A percentile compares a stretch with the other conserved stretches of the same genome.
Evolutionary conservation across 2,113 vertebrate species (phyloP).

Genomic region (Corythornis madagascariensis): DNA sequence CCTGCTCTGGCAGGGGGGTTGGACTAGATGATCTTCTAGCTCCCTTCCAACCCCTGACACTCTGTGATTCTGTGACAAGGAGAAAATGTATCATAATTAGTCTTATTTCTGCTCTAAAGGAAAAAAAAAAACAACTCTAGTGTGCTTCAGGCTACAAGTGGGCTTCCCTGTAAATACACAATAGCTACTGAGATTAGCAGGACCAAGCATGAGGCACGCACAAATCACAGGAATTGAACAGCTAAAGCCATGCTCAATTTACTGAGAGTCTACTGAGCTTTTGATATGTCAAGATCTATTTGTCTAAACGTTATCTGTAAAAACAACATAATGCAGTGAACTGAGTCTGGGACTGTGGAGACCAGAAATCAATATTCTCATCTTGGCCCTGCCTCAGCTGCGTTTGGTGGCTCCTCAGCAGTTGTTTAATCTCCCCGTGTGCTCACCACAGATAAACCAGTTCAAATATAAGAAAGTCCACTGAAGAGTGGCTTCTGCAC

Average conservation of each 20-base stretch:
- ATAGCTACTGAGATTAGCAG: neutral
- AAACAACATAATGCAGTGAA: conserved; percentile 55
- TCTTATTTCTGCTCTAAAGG: neutral
- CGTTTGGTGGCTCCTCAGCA: neutral
- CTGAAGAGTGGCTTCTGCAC: neutral
- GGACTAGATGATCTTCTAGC: too few species aligned
- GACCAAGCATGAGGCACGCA: neutral
- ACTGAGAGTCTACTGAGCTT: conserved; percentile 32
- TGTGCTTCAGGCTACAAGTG: neutral
- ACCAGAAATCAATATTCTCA: conserved; percentile 54
- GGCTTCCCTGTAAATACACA: conserved; percentile 33
- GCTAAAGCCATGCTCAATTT: conserved; percentile 50
- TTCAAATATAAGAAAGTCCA: conserved; percentile 26
- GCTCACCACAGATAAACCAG: neutral
- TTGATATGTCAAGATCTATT: conserved; percentile 59
- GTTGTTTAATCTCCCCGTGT: conserved; percentile 8
- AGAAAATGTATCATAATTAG: conserved; percentile 41
- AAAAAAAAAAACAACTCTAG: neutral
- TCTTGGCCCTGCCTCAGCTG: conserved; percentile 6
- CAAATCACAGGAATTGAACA: conserved; percentile 32
- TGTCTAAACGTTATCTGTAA: conserved; percentile 51
- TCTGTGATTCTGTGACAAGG: neutral
- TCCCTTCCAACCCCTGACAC: too few species aligned
- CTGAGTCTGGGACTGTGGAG: neutral
- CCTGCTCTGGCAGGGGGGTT: too few species aligned